Evolutionary conservation across 2,797 vertebrate species (phyloP).

Genomic region (Bovichtus variegatus): DNA sequence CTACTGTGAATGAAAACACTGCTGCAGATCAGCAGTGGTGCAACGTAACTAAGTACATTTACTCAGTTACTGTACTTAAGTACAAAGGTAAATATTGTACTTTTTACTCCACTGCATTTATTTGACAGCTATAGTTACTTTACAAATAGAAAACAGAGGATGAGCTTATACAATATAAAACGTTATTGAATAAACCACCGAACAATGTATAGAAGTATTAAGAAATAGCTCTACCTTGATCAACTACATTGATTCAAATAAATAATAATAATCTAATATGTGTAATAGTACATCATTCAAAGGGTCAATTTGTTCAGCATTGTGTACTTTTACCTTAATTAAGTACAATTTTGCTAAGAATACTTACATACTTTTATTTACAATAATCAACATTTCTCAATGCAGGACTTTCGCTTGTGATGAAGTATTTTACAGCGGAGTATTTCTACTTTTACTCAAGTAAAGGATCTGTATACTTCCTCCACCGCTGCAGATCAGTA

Average conservation of each 20-base stretch:
- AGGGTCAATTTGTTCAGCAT: neutral
- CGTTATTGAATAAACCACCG: neutral
- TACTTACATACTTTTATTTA: neutral
- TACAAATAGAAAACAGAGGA: neutral
- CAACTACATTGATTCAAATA: neutral
- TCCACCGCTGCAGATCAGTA: conserved; percentile 8
- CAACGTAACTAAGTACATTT: too few relatives aligned
- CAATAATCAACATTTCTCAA: neutral
- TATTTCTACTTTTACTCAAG: neutral
- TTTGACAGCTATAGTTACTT: neutral
- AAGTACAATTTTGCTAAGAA: neutral
- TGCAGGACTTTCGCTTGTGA: neutral
- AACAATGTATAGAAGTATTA: neutral
- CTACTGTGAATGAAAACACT: conserved; percentile 3
- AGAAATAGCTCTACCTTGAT: neutral
- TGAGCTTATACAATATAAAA: neutral
- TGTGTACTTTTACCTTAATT: conserved; percentile 1
- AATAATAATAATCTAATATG: neutral
- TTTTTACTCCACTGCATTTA: neutral
- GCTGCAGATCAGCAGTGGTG: conserved; percentile 1
- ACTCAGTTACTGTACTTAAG: too few relatives aligned
- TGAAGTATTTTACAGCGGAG: neutral
- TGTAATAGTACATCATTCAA: neutral
- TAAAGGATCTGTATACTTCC: neutral
- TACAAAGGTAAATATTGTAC: neutral